phyloP scores from a whole-genome alignment of 2,797 vertebrate genomes.

The Characodon lateralis region DNA sequence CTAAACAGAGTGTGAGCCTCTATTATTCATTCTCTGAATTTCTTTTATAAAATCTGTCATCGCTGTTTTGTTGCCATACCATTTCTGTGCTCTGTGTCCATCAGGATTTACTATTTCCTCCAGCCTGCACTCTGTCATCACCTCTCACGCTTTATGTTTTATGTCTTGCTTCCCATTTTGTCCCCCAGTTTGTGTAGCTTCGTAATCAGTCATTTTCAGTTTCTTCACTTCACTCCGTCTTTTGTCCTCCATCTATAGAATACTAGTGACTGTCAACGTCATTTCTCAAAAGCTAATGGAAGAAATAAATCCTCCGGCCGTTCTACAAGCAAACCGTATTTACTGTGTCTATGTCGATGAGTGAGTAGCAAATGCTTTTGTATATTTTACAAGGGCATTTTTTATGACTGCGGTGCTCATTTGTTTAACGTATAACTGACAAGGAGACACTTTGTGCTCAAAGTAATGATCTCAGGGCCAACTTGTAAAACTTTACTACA shows the following conservation, averaged over 20 bases:
- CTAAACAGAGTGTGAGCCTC: constrained; percentile 54
- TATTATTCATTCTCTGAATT: constrained; percentile 51
- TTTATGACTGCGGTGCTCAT: constrained; percentile 64
- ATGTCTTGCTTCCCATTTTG: constrained; percentile 20
- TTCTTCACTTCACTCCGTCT: constrained; percentile 38
- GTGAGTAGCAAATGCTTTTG: constrained; percentile 28
- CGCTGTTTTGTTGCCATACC: constrained; percentile 39
- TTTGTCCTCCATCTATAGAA: constrained; percentile 49
- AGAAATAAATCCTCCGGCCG: constrained; percentile 29
- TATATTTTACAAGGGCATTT: constrained; percentile 53
- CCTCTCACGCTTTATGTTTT: constrained; percentile 39
- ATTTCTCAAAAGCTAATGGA: constrained; percentile 46
- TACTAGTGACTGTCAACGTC: constrained; percentile 42
- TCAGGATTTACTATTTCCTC: constrained; percentile 43
- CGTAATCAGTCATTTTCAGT: constrained; percentile 47
- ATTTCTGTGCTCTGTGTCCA: constrained; percentile 37
- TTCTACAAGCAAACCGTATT: constrained; percentile 18
- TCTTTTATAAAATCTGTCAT: constrained; percentile 45
- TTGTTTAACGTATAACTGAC: constrained; percentile 70
- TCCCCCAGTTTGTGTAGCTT: constrained; percentile 23
- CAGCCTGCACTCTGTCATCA: constrained; percentile 20
- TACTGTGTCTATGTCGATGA: constrained; percentile 19
- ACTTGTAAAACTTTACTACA: constrained; percentile 78
- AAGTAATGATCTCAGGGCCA: constrained; percentile 70
- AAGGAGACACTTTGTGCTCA: constrained; percentile 58